A percentile compares a stretch with the other conserved stretches of the same genome.
Evolutionary conservation across 64 coral and sea anemone genomes (phyloP).

Genomic region (Montipora efflorescens): DNA sequence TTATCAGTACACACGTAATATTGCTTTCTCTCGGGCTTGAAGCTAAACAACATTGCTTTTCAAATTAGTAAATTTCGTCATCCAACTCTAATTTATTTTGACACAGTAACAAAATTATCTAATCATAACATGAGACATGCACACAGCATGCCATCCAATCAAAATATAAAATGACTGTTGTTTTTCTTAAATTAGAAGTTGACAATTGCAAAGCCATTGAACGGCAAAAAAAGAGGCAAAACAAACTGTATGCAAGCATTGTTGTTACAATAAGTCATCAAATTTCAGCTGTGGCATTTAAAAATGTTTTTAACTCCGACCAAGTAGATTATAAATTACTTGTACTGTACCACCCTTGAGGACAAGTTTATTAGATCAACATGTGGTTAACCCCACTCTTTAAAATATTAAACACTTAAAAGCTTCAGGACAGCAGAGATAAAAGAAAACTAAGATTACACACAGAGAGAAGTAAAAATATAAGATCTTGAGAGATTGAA

Average conservation of each 20-base stretch:
- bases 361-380: background rate
- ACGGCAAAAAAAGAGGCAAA: background rate
- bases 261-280: background rate
- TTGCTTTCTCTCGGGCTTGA: no score
- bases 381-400: background rate
- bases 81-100: no score
- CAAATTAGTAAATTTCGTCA: no score
- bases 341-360: background rate
- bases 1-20: no score
- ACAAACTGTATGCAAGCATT: background rate
- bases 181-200: background rate
- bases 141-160: background rate
- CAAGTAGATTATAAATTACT: background rate
- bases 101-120: background rate
- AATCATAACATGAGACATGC: background rate
- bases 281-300: background rate
- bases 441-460: background rate
- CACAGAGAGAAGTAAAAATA: no score
- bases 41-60: no score
- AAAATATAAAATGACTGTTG: background rate
- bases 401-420: background rate
- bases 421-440: background rate
- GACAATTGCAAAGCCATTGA: background rate
- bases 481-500: no score
- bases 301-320: no score